phyloP scores from a whole-genome alignment of 2,797 vertebrate species.

The Dipus sagitta region DNA sequence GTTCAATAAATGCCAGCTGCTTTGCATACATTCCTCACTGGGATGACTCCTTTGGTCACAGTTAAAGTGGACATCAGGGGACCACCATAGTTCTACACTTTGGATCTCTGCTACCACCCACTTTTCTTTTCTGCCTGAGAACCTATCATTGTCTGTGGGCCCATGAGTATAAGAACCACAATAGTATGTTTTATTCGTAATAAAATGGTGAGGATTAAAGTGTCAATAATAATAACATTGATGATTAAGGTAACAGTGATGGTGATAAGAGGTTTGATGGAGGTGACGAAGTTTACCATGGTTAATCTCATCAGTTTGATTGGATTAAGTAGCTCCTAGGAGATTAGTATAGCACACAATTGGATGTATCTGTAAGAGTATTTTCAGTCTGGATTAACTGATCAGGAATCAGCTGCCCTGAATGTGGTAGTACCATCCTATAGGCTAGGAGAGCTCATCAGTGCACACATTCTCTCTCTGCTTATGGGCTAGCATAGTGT shows the following conservation, averaged over 20 bases:
- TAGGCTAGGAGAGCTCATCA: neutral
- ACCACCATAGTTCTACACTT: neutral
- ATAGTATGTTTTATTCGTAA: slow-evolving; percentile 29
- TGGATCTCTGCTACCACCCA: neutral
- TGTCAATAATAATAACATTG: neutral
- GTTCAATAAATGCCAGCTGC: neutral
- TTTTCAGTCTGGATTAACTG: neutral
- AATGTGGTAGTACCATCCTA: neutral
- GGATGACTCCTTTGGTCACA: neutral
- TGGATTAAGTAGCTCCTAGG: neutral
- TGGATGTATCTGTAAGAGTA: neutral
- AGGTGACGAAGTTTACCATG: neutral
- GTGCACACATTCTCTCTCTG: neutral
- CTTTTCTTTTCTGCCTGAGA: slow-evolving; percentile 35
- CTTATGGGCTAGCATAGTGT: neutral
- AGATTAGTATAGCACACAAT: neutral
- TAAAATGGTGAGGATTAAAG: slow-evolving; percentile 8
- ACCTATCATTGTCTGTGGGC: slow-evolving; percentile 20
- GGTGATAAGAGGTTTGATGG: neutral
- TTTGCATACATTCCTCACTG: neutral
- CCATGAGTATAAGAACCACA: neutral
- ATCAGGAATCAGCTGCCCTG: neutral
- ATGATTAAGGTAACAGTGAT: neutral
- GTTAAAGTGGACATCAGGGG: neutral
- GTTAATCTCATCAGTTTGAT: neutral